Percentiles rank a stretch among this genome's conserved stretches.
These are phyloP conservation scores for Oryzias melastigma DNA, from an alignment of 2,113 vertebrate species.

Conservation along the genomic window DNA sequence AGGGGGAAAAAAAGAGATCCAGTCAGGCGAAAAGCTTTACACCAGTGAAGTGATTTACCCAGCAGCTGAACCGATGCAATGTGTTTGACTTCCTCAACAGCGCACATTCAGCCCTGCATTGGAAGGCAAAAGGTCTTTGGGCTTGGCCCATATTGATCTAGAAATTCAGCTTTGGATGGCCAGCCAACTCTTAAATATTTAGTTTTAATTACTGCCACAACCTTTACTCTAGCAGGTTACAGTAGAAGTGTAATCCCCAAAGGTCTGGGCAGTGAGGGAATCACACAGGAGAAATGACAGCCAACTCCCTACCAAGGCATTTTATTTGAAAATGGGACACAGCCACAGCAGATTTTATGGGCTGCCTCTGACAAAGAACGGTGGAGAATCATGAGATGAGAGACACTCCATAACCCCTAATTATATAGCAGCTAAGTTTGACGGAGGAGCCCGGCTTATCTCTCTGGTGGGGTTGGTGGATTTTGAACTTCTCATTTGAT, in stretches of 20 bases:
- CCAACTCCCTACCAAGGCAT: constrained; percentile 45
- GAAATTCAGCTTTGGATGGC: constrained; percentile 66
- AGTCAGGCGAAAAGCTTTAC: constrained; percentile 34
- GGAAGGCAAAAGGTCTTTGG: constrained; percentile 62
- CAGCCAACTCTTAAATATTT: constrained; percentile 78
- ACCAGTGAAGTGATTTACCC: constrained; percentile 58
- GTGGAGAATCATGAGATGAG: constrained; percentile 62
- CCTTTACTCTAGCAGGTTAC: constrained; percentile 78
- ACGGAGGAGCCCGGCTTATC: constrained; percentile 59
- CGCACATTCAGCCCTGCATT: constrained; percentile 46
- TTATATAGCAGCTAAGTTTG: constrained; percentile 59
- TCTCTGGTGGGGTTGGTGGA: constrained; percentile 55
- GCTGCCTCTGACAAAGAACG: constrained; percentile 62
- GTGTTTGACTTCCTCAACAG: constrained; percentile 72
- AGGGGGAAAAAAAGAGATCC: constrained; percentile 3
- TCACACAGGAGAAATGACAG: constrained; percentile 55
- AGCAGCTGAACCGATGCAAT: constrained; percentile 60
- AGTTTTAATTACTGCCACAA: constrained; percentile 81
- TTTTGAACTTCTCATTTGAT: constrained; percentile 68
- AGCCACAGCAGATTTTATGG: constrained; percentile 47
- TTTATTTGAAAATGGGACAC: constrained; percentile 65
- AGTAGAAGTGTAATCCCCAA: constrained; percentile 74
- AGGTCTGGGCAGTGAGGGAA: constrained; percentile 57
- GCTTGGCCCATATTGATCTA: constrained; percentile 69
- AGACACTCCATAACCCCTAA: constrained; percentile 69